Base-by-base conservation (phyloP, 1,140 invertebrate species). In the Sycophaga agraensis region DNA sequence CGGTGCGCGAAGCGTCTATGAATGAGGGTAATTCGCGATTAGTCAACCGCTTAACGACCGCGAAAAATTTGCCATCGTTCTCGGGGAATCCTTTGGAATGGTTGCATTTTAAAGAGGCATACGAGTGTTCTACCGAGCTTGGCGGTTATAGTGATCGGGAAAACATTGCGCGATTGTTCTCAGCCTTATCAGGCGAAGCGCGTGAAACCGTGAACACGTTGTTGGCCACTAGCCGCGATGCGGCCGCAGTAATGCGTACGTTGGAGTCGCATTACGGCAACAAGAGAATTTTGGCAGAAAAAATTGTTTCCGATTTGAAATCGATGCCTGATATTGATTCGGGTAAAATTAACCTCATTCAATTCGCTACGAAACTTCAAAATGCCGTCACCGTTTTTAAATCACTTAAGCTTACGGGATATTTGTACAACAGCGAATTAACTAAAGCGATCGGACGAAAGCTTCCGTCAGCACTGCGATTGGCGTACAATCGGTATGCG, bases 241-340 rank as follows among this genome's bases (percentile, higher is more conserved):
- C 50, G 2, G 8, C 1, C 6, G 12, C n/a, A 26, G 34, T 51
- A 12, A 28, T 49, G 26, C n/a, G n/a, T 1, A 46, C 50, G 12
- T 24, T 62, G 0, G 50, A 62, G 11, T 39, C 49, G 7, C 43
- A 39, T 22, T 63, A 49, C 11, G 46, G 60, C 14, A 63, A 63
- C 21, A 21, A 45, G 11, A 16, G 34, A 0, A 12, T 50, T 2
- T 14, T 57, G 1, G 21, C 26, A 2, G 12, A 50, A 31, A 48
- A 42, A 17, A 56, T 63, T 22, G 46, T 26, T 28, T 14, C 6
- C 3, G 53, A 63, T 4, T 16, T 57, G 2, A 57, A 56, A 43
- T n/a, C 17, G 21, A 35, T 63, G 16, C 51, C 60, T 12, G 37
- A 4, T 2, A 5, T 63, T 26, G 45, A 56, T 11, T 42, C 45